Evolutionary conservation across 2,888 invertebrate species (phyloP), one percentile per base, ranked within the genome.

Genomic region (Harpalus rufipes): DNA sequence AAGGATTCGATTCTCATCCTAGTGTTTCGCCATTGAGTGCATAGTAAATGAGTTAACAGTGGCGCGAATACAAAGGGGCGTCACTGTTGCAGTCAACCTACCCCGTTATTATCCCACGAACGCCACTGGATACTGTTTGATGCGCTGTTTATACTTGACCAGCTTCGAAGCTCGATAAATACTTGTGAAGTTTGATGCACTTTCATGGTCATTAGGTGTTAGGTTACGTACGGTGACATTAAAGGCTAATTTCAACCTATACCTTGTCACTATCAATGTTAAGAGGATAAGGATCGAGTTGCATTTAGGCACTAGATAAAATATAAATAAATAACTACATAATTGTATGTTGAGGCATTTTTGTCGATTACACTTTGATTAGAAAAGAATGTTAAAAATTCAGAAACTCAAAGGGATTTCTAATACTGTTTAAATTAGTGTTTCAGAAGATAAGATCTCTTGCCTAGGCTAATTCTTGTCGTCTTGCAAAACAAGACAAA

Each of bases 21-120:
- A 21, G 72, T 74, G 41, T 74, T 74, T 74, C 16, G 72, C 44
- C 41, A 74, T 44, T 74, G 72, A 74, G 41, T 74, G 72, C 72
- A 74, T 74, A 74, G 44, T 41, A 41, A 74, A 74, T 74, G 41
- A 74, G 72, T 74, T 74, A 74, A 16, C 72, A 74, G 41, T 8
- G 44, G 72, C 72, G 44, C 72, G 72, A 44, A 68, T 68, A 68
- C 72, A 74, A 74, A 74, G 21, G 44, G 72, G 44, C 44, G 44
- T 51, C 44, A 51, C 32, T 32, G 32, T 5, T 5, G 32, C 32
- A 32, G 68, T 68, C 25, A 14, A 6, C 14, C 39, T 39, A 68
- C 44, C 14, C 44, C 32, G 63, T 63, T 63, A 25, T 63, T 21
- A 63, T 21, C 63, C 18, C 18, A 12, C 18, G 63, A 21, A 21